Evolutionary conservation across 1,140 invertebrate species (phyloP).

Genomic region (Oncopeltus fasciatus): DNA sequence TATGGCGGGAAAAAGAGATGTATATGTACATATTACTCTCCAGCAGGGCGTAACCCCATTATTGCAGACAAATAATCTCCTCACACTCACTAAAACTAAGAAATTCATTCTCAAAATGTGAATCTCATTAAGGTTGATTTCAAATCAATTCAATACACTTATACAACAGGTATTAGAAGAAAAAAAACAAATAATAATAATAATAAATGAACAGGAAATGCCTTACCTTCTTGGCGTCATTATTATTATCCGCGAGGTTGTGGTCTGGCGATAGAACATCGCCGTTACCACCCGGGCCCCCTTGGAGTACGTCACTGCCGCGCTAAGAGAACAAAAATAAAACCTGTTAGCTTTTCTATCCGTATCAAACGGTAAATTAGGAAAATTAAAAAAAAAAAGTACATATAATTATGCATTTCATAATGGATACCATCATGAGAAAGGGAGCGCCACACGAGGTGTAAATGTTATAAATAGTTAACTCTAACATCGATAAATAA

Average conservation of each 20-base stretch:
- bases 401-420: too few relatives aligned
- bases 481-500: too few relatives aligned
- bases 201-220: neutral
- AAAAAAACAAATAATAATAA: neutral
- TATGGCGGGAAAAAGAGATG: too few relatives aligned
- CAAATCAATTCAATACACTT: neutral
- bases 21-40: too few relatives aligned
- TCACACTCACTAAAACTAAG: too few relatives aligned
- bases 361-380: neutral
- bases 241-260: slow-evolving; percentile 78
- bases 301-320: slow-evolving; percentile 86
- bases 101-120: too few relatives aligned
- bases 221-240: slow-evolving; percentile 84
- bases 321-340: slow-evolving; percentile 61
- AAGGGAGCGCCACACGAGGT: too few relatives aligned
- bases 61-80: too few relatives aligned
- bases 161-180: too few relatives aligned
- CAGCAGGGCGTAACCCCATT: too few relatives aligned
- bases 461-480: too few relatives aligned
- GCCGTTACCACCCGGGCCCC: slow-evolving; percentile 81
- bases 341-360: slow-evolving; percentile 10
- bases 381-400: neutral
- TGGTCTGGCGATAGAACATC: slow-evolving; percentile 60
- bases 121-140: neutral
- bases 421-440: too few relatives aligned